Evolutionary conservation across 2,113 vertebrate species (phyloP).

Genomic region (Nannospalax galili): DNA sequence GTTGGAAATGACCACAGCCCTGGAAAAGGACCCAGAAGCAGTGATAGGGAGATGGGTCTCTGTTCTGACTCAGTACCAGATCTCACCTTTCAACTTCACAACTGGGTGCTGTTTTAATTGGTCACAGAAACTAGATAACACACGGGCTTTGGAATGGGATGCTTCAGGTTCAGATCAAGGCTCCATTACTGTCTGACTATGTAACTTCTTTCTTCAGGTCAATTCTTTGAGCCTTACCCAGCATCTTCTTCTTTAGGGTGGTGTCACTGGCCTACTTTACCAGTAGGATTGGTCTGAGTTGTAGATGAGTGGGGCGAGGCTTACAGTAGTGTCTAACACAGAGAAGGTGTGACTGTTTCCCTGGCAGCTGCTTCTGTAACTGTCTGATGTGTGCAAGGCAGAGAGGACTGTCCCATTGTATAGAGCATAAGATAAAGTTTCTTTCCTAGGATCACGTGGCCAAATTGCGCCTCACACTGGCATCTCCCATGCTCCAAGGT

Average conservation of each 20-base stretch:
- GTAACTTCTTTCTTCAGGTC: neutral
- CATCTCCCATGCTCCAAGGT: too few species aligned
- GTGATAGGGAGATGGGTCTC: neutral
- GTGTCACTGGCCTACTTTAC: fast-evolving
- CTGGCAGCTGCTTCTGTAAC: neutral
- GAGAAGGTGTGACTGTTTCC: too few species aligned
- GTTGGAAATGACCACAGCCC: neutral
- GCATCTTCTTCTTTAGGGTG: neutral
- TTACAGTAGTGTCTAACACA: neutral
- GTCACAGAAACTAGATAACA: neutral
- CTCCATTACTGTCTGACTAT: neutral
- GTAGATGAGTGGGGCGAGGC: neutral
- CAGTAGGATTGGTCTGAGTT: neutral
- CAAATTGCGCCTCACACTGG: neutral
- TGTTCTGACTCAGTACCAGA: neutral
- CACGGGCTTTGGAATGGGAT: neutral
- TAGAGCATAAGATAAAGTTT: neutral
- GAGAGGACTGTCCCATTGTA: neutral
- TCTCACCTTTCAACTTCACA: neutral
- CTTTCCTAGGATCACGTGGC: neutral
- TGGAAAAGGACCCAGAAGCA: neutral
- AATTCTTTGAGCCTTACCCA: neutral
- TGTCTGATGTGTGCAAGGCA: too few species aligned
- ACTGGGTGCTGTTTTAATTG: constrained; percentile 24
- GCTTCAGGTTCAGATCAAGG: neutral